phyloP scores from a whole-genome alignment of 2,113 vertebrate species.

The Orientallactaga bullata region DNA sequence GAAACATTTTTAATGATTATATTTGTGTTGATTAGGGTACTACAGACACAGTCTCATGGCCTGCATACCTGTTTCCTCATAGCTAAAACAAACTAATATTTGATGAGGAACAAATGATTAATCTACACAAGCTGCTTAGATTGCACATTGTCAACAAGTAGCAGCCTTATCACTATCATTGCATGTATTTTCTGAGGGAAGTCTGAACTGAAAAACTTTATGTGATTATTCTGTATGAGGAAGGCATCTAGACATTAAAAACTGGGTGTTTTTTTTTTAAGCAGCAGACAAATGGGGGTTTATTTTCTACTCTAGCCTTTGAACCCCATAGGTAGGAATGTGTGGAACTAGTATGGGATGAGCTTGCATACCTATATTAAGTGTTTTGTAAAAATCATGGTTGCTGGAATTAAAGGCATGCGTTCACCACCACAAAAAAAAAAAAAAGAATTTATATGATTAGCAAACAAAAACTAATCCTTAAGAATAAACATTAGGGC shows the following conservation, averaged over 20 bases:
- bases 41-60: background rate
- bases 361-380: too few species aligned
- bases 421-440: too few species aligned
- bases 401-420: too few species aligned
- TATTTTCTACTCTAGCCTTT: too few species aligned
- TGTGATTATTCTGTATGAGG: background rate
- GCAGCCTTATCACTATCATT: background rate
- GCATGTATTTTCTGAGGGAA: background rate
- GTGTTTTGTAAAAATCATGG: too few species aligned
- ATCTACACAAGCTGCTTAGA: slow-evolving; percentile 23
- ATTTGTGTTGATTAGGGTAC: background rate
- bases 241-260: too few species aligned
- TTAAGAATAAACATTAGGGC: slow-evolving; percentile 1
- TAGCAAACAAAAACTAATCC: slow-evolving; percentile 33
- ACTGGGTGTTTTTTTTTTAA: too few species aligned
- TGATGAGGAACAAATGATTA: slow-evolving; percentile 48
- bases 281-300: too few species aligned
- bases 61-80: background rate
- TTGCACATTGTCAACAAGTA: background rate
- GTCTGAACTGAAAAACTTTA: slow-evolving; percentile 25
- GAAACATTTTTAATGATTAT: slow-evolving; percentile 5
- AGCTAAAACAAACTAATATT: slow-evolving; percentile 2
- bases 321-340: too few species aligned
- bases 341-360: too few species aligned
- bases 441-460: slow-evolving; percentile 3